Conservation (phyloP, 1,140 invertebrate genomes). For the Pseudomyrmex concolor region DNA sequence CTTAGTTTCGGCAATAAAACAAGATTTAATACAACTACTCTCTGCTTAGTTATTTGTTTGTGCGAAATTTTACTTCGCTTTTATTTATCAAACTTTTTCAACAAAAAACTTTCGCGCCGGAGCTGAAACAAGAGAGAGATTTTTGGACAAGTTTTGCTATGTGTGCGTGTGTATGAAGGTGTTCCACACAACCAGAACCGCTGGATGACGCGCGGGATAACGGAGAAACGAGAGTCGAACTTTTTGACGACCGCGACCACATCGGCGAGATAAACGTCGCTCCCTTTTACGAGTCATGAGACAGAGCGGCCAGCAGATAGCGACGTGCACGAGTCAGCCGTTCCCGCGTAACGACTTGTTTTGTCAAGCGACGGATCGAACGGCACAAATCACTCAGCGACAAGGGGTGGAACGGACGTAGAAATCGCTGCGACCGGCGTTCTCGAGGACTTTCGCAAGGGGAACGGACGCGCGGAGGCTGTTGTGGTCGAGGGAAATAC, state of each 20-base stretch:
- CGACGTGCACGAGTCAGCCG: conserved; percentile 60
- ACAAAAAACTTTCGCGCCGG: conserved; percentile 5
- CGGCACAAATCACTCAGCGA: conserved; percentile 68
- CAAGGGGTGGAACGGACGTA: conserved; percentile 28
- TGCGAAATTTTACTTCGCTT: conserved; percentile 38
- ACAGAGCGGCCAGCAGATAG: conserved; percentile 62
- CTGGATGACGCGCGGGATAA: conserved; percentile 41
- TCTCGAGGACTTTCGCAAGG: conserved; percentile 46
- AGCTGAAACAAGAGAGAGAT: conserved; percentile 36
- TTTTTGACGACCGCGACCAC: conserved; percentile 69
- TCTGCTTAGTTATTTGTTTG: neutral
- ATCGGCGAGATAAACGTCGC: conserved; percentile 68
- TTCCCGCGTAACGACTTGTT: conserved; percentile 70
- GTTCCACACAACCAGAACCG: conserved; percentile 60
- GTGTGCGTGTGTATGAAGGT: neutral
- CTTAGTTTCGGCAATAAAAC: neutral
- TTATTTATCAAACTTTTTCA: neutral
- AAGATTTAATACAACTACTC: conserved; percentile 8
- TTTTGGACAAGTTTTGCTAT: neutral
- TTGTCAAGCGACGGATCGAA: conserved; percentile 66
- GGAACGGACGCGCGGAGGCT: neutral
- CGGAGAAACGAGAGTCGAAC: conserved; percentile 68
- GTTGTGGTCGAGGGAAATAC: conserved; percentile 34
- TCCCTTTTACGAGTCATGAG: conserved; percentile 63
- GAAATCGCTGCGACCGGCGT: conserved; percentile 61